Evolutionary conservation across 2,797 vertebrate genomes (phyloP).

Genomic region (Cryptoblepharus egeriae): DNA sequence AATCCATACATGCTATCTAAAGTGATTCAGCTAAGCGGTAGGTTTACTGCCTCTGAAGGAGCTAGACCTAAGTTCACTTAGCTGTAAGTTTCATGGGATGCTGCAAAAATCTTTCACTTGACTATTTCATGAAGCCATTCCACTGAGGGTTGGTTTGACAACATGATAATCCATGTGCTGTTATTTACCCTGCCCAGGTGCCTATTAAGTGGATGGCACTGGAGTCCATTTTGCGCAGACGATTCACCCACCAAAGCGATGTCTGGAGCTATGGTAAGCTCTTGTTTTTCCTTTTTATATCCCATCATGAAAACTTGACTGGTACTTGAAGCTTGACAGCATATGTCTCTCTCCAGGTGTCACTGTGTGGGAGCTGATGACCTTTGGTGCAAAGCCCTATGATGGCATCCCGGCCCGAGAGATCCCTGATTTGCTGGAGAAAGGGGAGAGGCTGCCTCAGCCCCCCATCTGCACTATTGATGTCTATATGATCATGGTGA

Average conservation of each 20-base stretch:
- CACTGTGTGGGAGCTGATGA: constrained; percentile 99
- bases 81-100: neutral
- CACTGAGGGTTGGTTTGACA: neutral
- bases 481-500: constrained; percentile 99
- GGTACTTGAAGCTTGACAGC: neutral
- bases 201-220: constrained; percentile 99
- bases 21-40: no score
- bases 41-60: neutral
- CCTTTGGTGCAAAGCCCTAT: constrained; percentile 94
- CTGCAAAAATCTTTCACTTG: neutral
- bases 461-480: constrained; percentile 95
- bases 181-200: constrained; percentile 77
- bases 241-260: constrained; percentile 97
- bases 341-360: constrained; percentile 80
- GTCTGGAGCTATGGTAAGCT: constrained; percentile 95
- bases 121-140: neutral
- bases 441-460: constrained; percentile 92
- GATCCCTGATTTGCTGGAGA: constrained; percentile 93
- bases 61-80: neutral
- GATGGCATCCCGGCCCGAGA: constrained; percentile 94
- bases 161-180: neutral
- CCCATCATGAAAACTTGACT: neutral
- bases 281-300: neutral
- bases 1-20: neutral
- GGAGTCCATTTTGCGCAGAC: constrained; percentile 94